Conservation (phyloP, 2,888 invertebrate species). For the Elysia crispata region DNA sequence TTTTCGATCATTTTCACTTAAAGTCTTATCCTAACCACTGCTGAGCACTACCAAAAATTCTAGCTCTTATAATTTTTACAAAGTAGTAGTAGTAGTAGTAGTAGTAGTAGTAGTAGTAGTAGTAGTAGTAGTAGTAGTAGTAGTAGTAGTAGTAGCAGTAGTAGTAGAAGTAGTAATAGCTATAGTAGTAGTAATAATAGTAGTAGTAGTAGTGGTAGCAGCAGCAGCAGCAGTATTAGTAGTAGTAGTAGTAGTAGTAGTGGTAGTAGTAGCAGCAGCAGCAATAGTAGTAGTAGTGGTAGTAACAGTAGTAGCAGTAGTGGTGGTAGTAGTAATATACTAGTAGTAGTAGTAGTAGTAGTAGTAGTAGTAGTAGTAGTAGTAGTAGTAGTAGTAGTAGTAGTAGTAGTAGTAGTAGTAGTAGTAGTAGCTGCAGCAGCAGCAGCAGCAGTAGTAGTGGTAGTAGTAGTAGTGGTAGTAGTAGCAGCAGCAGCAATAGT, state of each 20-base stretch:
- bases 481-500: not conserved
- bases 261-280: not conserved
- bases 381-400: slow-evolving; percentile 11
- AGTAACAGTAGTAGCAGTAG: slow-evolving; percentile 34
- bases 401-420: slow-evolving; percentile 29
- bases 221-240: no score
- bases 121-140: slow-evolving; percentile 22
- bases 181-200: not conserved
- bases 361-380: slow-evolving; percentile 9
- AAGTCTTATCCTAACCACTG: no score
- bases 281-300: not conserved
- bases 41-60: no score
- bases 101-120: slow-evolving; percentile 16
- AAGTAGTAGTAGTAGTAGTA: no score
- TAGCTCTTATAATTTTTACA: no score
- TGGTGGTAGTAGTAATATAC: slow-evolving; percentile 33
- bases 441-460: slow-evolving; percentile 25
- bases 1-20: no score
- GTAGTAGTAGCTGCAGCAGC: slow-evolving; percentile 5
- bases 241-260: no score
- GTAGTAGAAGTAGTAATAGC: no score
- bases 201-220: not conserved
- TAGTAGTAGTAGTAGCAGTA: not conserved
- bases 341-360: no score
- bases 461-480: slow-evolving; percentile 39